Evolutionary conservation across 1,140 invertebrate genomes (phyloP).

Genomic region (Megathymus violae): DNA sequence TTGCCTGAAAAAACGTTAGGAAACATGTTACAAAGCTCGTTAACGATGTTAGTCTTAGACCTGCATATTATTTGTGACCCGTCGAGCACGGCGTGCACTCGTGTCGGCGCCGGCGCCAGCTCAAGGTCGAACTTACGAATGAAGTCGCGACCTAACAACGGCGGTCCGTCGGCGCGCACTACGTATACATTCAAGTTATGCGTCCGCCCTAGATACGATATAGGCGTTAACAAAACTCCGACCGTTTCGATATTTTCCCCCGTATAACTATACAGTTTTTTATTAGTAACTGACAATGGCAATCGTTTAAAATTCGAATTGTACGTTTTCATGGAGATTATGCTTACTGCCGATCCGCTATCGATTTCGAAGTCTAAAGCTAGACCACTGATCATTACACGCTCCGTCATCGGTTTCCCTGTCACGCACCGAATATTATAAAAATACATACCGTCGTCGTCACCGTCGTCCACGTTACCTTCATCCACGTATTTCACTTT

Average conservation of each 20-base stretch:
- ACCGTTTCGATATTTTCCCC: constrained; percentile 30
- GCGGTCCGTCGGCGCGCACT: constrained; percentile 32
- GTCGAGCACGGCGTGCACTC: no score
- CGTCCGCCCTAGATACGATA: constrained; percentile 13
- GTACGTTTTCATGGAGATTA: constrained; percentile 36
- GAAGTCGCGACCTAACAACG: constrained; percentile 44
- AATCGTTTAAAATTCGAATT: constrained; percentile 20
- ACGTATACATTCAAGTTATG: constrained; percentile 36
- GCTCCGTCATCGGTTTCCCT: constrained; percentile 38
- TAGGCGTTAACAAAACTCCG: constrained; percentile 22
- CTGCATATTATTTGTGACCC: constrained; percentile 5
- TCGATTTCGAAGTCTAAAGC: constrained; percentile 17
- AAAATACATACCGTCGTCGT: constrained; percentile 14
- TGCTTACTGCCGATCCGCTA: constrained; percentile 18
- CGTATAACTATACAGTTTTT: constrained; percentile 39
- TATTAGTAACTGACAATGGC: constrained; percentile 29
- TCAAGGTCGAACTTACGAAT: constrained; percentile 40
- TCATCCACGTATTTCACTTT: constrained; percentile 1
- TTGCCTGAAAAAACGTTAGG: constrained; percentile 39
- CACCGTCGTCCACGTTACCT: constrained; percentile 43
- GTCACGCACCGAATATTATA: constrained; percentile 21
- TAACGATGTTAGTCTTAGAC: background rate
- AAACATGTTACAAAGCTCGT: constrained; percentile 24
- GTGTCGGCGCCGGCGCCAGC: constrained; percentile 14
- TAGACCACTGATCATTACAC: constrained; percentile 23